Percentiles rank a stretch among this genome's conserved stretches.
Evolutionary conservation across 2,113 vertebrate genomes (phyloP).

Genomic region (Epinephelus lanceolatus): DNA sequence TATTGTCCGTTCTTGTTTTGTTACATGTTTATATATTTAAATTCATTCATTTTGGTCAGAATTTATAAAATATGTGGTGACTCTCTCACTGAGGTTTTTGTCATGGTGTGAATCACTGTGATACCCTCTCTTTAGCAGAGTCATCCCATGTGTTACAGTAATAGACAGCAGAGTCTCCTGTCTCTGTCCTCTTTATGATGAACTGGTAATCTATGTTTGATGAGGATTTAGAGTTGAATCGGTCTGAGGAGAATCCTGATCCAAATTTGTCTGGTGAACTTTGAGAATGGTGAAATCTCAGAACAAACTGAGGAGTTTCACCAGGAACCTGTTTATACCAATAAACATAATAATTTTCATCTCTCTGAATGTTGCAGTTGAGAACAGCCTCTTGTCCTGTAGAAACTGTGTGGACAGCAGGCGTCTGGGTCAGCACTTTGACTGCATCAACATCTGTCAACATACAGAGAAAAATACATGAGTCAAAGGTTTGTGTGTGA

Average conservation of each 20-base stretch:
- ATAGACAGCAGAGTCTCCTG: too few relatives aligned
- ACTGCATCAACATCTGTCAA: conserved; percentile 18
- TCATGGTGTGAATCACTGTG: neutral
- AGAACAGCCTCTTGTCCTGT: conserved; percentile 47
- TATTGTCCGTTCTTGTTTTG: too few relatives aligned
- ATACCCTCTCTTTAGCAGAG: too few relatives aligned
- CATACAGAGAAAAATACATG: too few relatives aligned
- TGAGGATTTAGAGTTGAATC: neutral
- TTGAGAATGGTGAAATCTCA: accelerated
- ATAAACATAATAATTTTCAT: accelerated
- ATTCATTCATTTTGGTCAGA: neutral
- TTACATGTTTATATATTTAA: neutral
- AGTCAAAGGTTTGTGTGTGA: too few relatives aligned
- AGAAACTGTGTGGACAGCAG: conserved; percentile 52
- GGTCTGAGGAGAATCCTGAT: conserved; percentile 59
- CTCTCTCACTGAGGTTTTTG: neutral
- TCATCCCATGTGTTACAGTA: neutral
- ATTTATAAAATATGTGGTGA: neutral
- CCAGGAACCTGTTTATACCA: conserved; percentile 71
- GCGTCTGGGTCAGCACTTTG: conserved; percentile 39
- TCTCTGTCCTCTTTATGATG: too few relatives aligned
- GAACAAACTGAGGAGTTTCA: conserved; percentile 46
- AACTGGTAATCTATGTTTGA: too few relatives aligned
- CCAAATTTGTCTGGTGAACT: neutral
- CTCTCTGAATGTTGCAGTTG: conserved; percentile 31